phyloP scores from a whole-genome alignment of 2,113 vertebrate genomes.

The Pseudorhombus dupliciocellatus region DNA sequence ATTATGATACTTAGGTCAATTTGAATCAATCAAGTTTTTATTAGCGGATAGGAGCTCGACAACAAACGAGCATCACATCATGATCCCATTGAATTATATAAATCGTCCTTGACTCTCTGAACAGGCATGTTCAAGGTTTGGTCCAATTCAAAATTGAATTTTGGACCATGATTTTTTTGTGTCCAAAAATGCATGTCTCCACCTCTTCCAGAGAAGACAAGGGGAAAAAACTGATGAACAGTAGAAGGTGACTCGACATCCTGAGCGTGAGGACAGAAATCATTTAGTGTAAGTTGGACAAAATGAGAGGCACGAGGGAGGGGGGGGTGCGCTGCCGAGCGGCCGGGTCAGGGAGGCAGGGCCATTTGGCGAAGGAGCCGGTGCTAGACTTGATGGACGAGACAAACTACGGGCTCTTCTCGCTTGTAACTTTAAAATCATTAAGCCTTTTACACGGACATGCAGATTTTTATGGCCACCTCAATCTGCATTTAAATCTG shows the following conservation, averaged over 20 bases:
- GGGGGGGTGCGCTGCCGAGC: constrained; percentile 29
- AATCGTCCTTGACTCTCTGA: too few species aligned
- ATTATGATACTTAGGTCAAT: neutral
- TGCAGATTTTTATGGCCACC: constrained; percentile 78
- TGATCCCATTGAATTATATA: too few species aligned
- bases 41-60: neutral
- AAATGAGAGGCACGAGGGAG: constrained; percentile 19
- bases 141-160: too few species aligned
- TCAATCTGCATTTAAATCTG: constrained; percentile 57
- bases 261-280: constrained; percentile 29
- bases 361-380: constrained; percentile 72
- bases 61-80: too few species aligned
- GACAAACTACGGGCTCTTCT: constrained; percentile 73
- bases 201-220: neutral
- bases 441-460: constrained; percentile 82
- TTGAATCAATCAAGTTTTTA: neutral
- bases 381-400: constrained; percentile 82
- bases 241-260: neutral
- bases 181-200: neutral
- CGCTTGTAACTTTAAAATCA: constrained; percentile 85
- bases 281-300: constrained; percentile 14
- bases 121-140: too few species aligned
- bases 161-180: too few species aligned
- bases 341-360: constrained; percentile 75
- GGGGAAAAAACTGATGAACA: constrained; percentile 1